Percentiles rank a stretch among this genome's conserved stretches.
These are phyloP conservation scores for Epinotia nisella DNA, from an alignment of 2,888 invertebrate species.

Conservation along the genomic window DNA sequence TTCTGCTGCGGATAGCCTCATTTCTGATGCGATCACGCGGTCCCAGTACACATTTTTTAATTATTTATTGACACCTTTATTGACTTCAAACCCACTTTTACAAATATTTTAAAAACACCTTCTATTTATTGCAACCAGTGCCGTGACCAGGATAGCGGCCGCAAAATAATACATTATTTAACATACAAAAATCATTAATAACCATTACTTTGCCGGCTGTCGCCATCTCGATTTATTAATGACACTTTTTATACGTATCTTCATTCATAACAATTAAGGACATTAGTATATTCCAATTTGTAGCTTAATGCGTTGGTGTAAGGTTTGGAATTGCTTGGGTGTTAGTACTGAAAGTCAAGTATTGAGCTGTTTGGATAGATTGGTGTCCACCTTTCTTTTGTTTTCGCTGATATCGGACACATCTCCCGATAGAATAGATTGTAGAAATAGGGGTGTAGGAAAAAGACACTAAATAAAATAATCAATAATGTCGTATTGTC, in stretches of 20 bases:
- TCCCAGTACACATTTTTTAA: too few relatives aligned
- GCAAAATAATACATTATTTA: background rate
- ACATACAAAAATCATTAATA: conserved; percentile 18
- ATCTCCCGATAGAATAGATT: background rate
- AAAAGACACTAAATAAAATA: too few relatives aligned
- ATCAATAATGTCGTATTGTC: too few relatives aligned
- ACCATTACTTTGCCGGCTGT: conserved; percentile 6
- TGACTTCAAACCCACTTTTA: background rate
- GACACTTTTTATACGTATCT: conserved; percentile 14
- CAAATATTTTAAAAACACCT: background rate
- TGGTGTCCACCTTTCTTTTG: conserved; percentile 24
- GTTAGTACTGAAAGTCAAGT: background rate
- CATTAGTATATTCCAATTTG: background rate
- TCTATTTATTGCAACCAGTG: background rate
- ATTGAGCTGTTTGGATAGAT: conserved; percentile 9
- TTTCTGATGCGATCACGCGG: too few relatives aligned
- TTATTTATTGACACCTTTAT: too few relatives aligned
- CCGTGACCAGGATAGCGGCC: background rate
- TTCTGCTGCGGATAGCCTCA: too few relatives aligned
- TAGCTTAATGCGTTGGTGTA: background rate
- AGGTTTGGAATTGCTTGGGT: background rate
- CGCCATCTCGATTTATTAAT: conserved; percentile 7
- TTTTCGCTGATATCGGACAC: conserved; percentile 13
- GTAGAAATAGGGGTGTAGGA: background rate
- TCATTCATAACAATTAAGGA: conserved; percentile 20